Evolutionary conservation across 2,888 invertebrate genomes (phyloP), one percentile per base, ranked within the genome.

Genomic region (Bimastos eiseni): DNA sequence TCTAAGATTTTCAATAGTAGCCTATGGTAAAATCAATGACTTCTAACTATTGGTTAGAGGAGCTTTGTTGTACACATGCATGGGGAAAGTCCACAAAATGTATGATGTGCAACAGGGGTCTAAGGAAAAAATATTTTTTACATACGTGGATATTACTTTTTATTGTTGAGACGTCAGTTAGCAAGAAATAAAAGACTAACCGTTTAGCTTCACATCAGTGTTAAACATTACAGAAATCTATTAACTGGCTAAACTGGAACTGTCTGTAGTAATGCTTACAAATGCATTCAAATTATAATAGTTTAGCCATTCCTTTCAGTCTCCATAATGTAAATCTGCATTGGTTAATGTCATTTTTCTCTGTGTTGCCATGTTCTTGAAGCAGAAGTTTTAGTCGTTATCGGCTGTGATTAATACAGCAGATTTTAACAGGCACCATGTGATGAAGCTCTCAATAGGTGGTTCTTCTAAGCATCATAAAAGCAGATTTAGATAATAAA

Each of bases 391-490:
- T 17, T n/a, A n/a, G 1, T 8, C 11, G 8, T n/a, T 70, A 8
- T 30, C n/a, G 70, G 70, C 70, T 70, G 70, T n/a, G n/a, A 70
- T 70, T n/a, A 70, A 1, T n/a, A n/a, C n/a, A 30, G 70, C 70
- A 70, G 70, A n/a, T 70, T n/a, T n/a, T n/a, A 70, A 70, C 70
- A 70, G 70, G 70, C 70, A 70, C 30, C 70, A n/a, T n/a, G 70
- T 70, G 30, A 30, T 70, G 70, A 70, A 70, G 70, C 70, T 70
- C 70, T 70, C n/a, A n/a, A 3, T 11, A 70, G 70, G 11, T 70
- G 70, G 70, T n/a, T n/a, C 30, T 49, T 6, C 2, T 24, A 17
- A 49, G 15, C 30, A 70, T 70, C 30, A 24, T 24, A 30, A 70
- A 6, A 70, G 8, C 70, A 70, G 70, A 70, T n/a, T n/a, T 70